A percentile compares a stretch with the other conserved stretches of the same genome.
Evolutionary conservation across 2,113 vertebrate species (phyloP).

Genomic region (Tringa solitaria): DNA sequence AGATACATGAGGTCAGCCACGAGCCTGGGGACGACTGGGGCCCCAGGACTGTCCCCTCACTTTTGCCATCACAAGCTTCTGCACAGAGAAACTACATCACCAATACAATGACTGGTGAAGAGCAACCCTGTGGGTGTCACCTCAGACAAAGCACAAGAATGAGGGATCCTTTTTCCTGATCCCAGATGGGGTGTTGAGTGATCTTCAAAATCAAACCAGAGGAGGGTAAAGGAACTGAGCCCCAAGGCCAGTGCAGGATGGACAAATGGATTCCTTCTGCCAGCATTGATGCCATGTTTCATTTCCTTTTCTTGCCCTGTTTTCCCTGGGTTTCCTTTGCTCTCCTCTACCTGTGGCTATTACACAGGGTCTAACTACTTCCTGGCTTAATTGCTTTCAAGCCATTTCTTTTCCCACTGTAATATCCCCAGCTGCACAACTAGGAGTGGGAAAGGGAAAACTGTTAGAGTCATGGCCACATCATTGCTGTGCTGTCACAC

Average conservation of each 20-base stretch:
- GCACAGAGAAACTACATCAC: background rate
- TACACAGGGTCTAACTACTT: background rate
- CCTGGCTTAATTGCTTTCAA: background rate
- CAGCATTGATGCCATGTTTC: background rate
- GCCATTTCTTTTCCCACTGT: background rate
- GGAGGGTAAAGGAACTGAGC: background rate
- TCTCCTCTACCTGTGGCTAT: background rate
- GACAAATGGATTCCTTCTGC: background rate
- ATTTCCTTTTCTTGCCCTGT: background rate
- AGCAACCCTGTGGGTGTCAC: background rate
- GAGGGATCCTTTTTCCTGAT: background rate
- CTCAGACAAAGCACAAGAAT: background rate
- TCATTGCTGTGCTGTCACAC: background rate
- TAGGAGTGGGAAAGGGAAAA: background rate
- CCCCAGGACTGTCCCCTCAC: background rate
- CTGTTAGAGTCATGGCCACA: background rate
- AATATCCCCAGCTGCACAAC: background rate
- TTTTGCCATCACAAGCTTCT: background rate
- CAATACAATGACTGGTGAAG: background rate
- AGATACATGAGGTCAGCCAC: background rate
- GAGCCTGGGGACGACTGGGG: background rate
- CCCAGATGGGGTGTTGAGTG: background rate
- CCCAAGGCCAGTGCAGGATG: background rate
- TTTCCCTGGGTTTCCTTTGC: background rate
- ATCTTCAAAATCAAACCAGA: background rate